Conservation (phyloP, 1,140 invertebrate genomes). For the Amyelois transitella region DNA sequence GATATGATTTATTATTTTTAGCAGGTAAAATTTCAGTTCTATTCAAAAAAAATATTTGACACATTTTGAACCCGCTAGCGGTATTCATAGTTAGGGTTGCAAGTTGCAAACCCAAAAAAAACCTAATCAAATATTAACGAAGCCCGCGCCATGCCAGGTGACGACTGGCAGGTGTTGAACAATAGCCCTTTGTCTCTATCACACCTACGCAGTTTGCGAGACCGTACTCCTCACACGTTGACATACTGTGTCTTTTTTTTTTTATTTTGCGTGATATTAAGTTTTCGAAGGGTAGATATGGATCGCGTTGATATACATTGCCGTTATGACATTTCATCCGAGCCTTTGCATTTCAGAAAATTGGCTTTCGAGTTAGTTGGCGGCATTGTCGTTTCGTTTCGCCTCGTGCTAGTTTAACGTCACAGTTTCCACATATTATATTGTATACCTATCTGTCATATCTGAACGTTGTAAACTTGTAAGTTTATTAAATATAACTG, state of each 20-base stretch:
- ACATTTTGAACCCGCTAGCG: conserved; percentile 24
- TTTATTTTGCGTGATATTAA: conserved; percentile 42
- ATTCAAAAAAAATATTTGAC: conserved; percentile 15
- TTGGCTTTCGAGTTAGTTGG: conserved; percentile 46
- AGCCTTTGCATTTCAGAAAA: conserved; percentile 52
- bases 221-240: conserved; percentile 25
- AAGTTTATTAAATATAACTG: neutral
- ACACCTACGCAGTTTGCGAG: conserved; percentile 17
- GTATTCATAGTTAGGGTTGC: conserved; percentile 55
- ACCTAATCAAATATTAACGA: conserved; percentile 68
- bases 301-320: conserved; percentile 45
- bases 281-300: conserved; percentile 50
- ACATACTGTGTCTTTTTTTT: conserved; percentile 49
- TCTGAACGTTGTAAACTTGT: neutral
- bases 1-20: too few species aligned
- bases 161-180: conserved; percentile 57
- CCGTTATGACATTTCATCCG: conserved; percentile 55
- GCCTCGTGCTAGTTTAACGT: conserved; percentile 34
- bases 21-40: too few species aligned
- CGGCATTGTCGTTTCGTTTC: conserved; percentile 37
- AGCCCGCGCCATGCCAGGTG: conserved; percentile 58
- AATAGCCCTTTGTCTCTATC: conserved; percentile 41
- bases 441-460: neutral
- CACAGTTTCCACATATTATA: conserved; percentile 20
- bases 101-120: conserved; percentile 52